These are phyloP conservation scores for Laspeyria flexula DNA, from an alignment of 2,888 invertebrate genomes.

Conservation along the genomic window DNA sequence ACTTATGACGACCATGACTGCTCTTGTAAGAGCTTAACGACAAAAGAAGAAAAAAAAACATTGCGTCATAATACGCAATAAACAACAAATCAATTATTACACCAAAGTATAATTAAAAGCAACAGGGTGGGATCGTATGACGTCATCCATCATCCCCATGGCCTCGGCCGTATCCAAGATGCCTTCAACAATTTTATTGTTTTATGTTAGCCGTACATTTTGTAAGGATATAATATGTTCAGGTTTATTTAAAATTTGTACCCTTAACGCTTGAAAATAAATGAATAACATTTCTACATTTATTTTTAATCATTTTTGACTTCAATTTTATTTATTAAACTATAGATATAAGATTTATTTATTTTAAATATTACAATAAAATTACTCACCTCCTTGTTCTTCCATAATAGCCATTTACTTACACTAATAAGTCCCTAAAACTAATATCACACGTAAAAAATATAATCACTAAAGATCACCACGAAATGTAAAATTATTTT, in stretches of 20 bases:
- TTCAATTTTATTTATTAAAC: too few species aligned
- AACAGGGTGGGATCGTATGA: conserved; percentile 20
- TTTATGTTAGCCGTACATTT: neutral
- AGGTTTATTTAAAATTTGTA: neutral
- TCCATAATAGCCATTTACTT: conserved; percentile 65
- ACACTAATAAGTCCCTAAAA: conserved; percentile 61
- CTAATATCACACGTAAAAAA: conserved; percentile 76
- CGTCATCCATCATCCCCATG: conserved; percentile 5
- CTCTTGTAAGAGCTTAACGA: too few species aligned
- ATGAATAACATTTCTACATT: neutral
- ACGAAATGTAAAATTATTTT: conserved; percentile 17
- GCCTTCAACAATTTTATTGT: conserved; percentile 3
- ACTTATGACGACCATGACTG: too few species aligned
- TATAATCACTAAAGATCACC: conserved; percentile 38
- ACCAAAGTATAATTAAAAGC: conserved; percentile 7
- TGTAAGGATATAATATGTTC: neutral
- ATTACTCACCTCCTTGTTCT: conserved; percentile 71
- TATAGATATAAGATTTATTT: too few species aligned
- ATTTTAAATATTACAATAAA: too few species aligned
- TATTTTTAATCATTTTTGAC: too few species aligned
- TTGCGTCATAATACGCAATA: neutral
- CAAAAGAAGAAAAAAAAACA: neutral
- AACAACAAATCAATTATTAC: neutral
- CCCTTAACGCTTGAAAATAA: neutral
- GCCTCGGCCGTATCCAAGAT: conserved; percentile 7